These are phyloP conservation scores for Solenodon paradoxus DNA, from an alignment of 2,113 vertebrate species.

Conservation along the genomic window DNA sequence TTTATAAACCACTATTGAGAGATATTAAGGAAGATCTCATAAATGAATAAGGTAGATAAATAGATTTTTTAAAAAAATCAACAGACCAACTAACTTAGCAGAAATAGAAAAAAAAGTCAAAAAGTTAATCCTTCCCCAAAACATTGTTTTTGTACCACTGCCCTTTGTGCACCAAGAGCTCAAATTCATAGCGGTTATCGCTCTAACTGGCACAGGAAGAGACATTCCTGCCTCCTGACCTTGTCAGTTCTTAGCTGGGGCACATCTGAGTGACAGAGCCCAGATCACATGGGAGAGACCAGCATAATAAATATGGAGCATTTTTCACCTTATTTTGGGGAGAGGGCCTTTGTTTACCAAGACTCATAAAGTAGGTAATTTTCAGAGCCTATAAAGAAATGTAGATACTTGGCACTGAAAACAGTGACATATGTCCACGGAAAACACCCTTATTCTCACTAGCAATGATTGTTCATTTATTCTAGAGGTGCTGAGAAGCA, in stretches of 20 bases:
- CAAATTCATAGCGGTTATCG: neutral
- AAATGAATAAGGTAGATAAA: neutral
- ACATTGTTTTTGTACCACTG: neutral
- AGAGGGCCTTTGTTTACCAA: neutral
- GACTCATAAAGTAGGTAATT: neutral
- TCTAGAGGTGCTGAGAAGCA: neutral
- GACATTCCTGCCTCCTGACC: neutral
- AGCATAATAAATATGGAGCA: neutral
- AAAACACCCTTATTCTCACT: neutral
- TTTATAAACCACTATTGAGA: neutral
- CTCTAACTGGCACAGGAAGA: neutral
- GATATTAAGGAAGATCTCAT: neutral
- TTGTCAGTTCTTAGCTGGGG: neutral
- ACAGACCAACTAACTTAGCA: neutral
- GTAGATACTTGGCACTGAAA: neutral
- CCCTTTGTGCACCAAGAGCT: neutral
- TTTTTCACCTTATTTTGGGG: neutral
- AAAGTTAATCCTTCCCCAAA: neutral
- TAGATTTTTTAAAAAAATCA: neutral
- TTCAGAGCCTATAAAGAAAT: neutral
- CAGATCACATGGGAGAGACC: neutral
- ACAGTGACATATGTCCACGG: neutral
- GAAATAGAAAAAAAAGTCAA: neutral
- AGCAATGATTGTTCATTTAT: neutral
- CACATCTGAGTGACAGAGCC: neutral